phyloP scores from a whole-genome alignment of 2,888 invertebrate genomes.

The Synergus umbraculus region DNA sequence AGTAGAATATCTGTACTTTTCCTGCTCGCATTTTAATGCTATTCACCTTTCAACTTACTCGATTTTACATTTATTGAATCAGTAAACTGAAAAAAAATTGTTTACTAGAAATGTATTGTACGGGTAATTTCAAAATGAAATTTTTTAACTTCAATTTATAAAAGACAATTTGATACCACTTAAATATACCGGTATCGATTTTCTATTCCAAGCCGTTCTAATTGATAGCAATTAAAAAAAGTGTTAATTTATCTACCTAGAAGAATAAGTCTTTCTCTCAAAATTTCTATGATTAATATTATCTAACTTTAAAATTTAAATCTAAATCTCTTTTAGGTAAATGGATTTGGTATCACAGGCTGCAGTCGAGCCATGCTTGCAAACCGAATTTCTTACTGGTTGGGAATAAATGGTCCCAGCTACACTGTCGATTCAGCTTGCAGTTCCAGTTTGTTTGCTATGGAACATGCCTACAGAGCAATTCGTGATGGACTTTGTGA shows the following conservation, averaged over 20 bases:
- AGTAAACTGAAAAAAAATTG: neutral
- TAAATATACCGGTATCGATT: too few relatives aligned
- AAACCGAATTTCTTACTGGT: conserved; percentile 91
- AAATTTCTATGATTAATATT: neutral
- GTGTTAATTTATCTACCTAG: too few relatives aligned
- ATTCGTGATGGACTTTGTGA: conserved; percentile 90
- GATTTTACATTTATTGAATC: conserved; percentile 1
- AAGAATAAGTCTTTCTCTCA: too few relatives aligned
- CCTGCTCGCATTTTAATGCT: conserved; percentile 29
- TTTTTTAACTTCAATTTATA: too few relatives aligned
- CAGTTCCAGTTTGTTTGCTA: conserved; percentile 91
- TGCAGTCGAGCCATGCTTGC: conserved; percentile 95
- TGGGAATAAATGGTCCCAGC: conserved; percentile 93
- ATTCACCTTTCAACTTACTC: conserved; percentile 22
- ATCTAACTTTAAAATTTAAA: neutral
- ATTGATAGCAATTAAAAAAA: too few relatives aligned
- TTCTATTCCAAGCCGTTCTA: too few relatives aligned
- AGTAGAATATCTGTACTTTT: conserved; percentile 1
- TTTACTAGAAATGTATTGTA: neutral
- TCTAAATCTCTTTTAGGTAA: conserved; percentile 63
- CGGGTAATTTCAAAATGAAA: neutral
- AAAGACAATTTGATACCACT: too few relatives aligned
- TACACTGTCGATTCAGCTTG: conserved; percentile 94
- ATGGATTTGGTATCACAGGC: conserved; percentile 84
- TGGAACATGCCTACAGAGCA: conserved; percentile 89